Conservation (phyloP, 2,797 vertebrate genomes). For the Rhynchotus rufescens region DNA sequence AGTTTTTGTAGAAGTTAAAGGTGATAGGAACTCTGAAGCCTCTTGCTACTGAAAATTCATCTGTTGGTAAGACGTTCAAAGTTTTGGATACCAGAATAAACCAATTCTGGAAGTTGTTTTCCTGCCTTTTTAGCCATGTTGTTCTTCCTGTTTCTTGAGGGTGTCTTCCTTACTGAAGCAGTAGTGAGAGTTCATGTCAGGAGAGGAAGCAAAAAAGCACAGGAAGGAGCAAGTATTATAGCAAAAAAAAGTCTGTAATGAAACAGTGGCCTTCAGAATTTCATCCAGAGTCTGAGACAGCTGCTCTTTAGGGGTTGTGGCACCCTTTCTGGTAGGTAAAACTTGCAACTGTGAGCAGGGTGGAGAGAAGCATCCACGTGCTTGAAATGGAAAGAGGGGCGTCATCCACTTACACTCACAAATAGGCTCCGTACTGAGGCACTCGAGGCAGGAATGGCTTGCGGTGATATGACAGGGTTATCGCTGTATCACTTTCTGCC, state of each 20-base stretch:
- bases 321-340: neutral
- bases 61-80: neutral
- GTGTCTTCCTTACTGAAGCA: neutral
- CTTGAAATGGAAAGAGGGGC: neutral
- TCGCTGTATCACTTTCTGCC: conserved; percentile 18
- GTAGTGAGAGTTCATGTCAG: neutral
- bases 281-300: neutral
- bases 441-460: conserved; percentile 27
- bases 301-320: neutral
- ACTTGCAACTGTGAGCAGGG: neutral
- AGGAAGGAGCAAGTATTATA: neutral
- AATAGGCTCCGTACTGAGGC: neutral
- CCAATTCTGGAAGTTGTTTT: neutral
- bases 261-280: neutral
- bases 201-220: neutral
- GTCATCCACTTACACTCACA: conserved; percentile 34
- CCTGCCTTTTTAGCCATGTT: neutral
- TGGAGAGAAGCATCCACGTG: neutral
- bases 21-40: neutral
- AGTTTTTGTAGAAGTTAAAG: neutral
- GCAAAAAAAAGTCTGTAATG: neutral
- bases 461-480: conserved; percentile 51
- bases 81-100: neutral
- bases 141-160: neutral
- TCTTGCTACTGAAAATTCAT: neutral